Evolutionary conservation across 2,797 vertebrate genomes (phyloP).

Genomic region (Chloroceryle inda): DNA sequence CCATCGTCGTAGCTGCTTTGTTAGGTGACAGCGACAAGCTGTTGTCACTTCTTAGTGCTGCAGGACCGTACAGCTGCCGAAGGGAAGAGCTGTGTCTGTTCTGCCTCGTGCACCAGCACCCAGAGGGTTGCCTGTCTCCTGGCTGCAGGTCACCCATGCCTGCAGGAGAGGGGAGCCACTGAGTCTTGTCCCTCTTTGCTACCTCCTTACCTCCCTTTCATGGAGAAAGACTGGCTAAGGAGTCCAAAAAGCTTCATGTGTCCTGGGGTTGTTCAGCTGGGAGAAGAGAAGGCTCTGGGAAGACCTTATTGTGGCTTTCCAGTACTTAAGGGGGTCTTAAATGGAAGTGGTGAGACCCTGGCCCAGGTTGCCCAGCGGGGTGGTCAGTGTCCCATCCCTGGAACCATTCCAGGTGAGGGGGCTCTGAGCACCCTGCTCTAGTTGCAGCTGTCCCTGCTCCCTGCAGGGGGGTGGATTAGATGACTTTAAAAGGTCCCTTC

Average conservation of each 20-base stretch:
- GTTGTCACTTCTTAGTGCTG: background rate
- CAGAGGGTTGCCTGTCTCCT: no score
- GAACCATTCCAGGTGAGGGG: background rate
- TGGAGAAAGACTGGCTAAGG: no score
- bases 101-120: background rate
- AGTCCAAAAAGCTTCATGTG: no score
- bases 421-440: background rate
- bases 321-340: background rate
- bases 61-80: background rate
- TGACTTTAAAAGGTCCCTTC: background rate
- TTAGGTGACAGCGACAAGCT: background rate
- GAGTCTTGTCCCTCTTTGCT: no score
- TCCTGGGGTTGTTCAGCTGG: no score
- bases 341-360: background rate
- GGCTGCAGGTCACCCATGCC: no score
- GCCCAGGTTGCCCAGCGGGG: background rate
- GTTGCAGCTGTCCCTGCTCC: background rate
- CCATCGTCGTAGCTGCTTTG: background rate
- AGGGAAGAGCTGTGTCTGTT: background rate
- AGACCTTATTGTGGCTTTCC: background rate
- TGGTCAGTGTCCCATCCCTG: background rate
- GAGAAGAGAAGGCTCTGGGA: no score
- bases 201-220: no score
- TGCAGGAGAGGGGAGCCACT: no score
- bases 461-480: background rate